These are phyloP conservation scores for Miichthys miiuy DNA, from an alignment of 2,797 vertebrate species.

Conservation along the genomic window DNA sequence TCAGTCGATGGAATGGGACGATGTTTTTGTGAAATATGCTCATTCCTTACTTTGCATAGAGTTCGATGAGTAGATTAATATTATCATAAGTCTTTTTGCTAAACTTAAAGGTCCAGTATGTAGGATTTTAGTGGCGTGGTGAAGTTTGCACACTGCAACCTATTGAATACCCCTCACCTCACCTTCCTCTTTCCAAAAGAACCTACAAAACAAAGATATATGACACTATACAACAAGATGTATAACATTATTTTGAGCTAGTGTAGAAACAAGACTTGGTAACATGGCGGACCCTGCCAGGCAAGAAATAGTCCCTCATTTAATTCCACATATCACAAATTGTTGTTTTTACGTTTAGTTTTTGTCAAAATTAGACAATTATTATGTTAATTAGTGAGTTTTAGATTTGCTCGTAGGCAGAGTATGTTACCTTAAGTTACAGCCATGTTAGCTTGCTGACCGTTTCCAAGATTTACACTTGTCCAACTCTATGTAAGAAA, in stretches of 20 bases:
- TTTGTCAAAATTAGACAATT: not conserved
- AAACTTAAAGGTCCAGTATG: not conserved
- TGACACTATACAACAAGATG: no score
- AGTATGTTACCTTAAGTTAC: not conserved
- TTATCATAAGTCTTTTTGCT: not conserved
- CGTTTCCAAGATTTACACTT: not conserved
- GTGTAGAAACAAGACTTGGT: no score
- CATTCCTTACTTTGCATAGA: not conserved
- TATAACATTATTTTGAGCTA: no score
- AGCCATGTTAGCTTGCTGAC: not conserved
- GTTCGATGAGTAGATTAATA: not conserved
- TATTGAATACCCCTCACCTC: no score
- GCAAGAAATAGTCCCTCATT: not conserved
- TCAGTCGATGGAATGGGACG: slow-evolving; percentile 18
- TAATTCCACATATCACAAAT: not conserved
- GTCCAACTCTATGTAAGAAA: slow-evolving; percentile 7
- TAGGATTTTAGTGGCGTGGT: no score
- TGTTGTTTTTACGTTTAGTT: no score
- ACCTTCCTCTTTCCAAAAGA: no score
- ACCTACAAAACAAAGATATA: no score
- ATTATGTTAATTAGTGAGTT: not conserved
- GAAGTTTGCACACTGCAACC: no score
- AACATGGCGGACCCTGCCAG: no score
- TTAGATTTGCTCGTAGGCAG: not conserved
- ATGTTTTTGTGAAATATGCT: slow-evolving; percentile 24